Evolutionary conservation across 1,140 invertebrate genomes (phyloP).

Genomic region (Drosophila miranda): DNA sequence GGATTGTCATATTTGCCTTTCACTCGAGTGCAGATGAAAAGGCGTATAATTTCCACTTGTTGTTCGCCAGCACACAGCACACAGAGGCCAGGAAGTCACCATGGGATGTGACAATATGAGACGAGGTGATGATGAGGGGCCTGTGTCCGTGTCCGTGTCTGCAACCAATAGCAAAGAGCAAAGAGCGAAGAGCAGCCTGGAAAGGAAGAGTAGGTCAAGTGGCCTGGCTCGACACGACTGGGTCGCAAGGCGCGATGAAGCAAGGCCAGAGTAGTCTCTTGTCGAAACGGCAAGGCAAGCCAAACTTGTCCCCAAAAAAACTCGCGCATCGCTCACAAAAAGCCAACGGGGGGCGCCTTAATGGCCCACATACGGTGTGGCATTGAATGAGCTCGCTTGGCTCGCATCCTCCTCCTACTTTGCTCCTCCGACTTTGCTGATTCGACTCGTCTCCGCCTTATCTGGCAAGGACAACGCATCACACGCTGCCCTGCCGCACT

Average conservation of each 20-base stretch:
- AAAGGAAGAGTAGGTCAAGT: constrained; percentile 18
- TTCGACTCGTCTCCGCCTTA: constrained; percentile 54
- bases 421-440: constrained; percentile 15
- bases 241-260: constrained; percentile 36
- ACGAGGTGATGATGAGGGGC: constrained; percentile 29
- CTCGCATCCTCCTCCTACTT: not conserved
- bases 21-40: constrained; percentile 72
- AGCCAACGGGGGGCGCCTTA: constrained; percentile 32
- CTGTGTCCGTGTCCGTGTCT: not conserved
- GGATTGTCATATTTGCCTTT: constrained; percentile 69
- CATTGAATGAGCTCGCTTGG: constrained; percentile 41
- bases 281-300: constrained; percentile 47
- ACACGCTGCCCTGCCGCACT: constrained; percentile 26
- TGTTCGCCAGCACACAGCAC: constrained; percentile 20
- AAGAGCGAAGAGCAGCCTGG: not conserved
- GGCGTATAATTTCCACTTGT: constrained; percentile 79
- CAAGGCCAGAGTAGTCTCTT: constrained; percentile 32
- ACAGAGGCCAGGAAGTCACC: constrained; percentile 60
- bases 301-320: constrained; percentile 43
- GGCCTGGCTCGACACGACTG: constrained; percentile 2
- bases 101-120: constrained; percentile 65
- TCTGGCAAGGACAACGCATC: constrained; percentile 67
- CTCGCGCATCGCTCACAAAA: constrained; percentile 28
- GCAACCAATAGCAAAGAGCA: not conserved
- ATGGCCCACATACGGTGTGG: constrained; percentile 46